These are phyloP conservation scores for Drosophila multiciliata DNA, from an alignment of 2,888 invertebrate genomes.

Conservation along the genomic window DNA sequence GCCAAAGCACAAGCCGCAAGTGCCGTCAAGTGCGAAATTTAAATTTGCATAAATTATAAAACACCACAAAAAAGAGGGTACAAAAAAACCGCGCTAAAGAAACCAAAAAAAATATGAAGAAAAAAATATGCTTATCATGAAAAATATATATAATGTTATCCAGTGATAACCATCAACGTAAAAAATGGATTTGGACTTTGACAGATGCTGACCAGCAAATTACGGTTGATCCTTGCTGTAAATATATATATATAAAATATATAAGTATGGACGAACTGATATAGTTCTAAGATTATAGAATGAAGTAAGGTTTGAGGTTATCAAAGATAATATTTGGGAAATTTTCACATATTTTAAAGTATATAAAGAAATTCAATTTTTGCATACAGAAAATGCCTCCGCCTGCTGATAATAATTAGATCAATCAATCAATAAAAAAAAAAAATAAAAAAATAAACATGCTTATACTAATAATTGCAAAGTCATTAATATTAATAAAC, in stretches of 20 bases:
- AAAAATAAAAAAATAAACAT: background rate
- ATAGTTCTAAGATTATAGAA: background rate
- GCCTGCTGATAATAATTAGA: no score
- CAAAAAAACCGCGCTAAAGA: conserved; percentile 22
- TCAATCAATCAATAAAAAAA: background rate
- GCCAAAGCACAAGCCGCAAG: conserved; percentile 57
- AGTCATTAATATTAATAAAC: background rate
- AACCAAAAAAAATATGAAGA: conserved; percentile 41
- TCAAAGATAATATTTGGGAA: background rate
- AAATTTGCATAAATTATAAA: conserved; percentile 76
- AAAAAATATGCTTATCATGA: conserved; percentile 49
- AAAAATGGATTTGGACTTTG: background rate
- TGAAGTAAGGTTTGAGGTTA: background rate
- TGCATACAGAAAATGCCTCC: no score
- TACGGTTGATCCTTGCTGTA: background rate
- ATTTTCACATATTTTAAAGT: background rate
- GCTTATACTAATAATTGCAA: background rate
- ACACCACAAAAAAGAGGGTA: conserved; percentile 36
- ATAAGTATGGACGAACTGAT: background rate
- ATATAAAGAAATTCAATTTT: background rate
- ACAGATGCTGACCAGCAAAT: conserved; percentile 25
- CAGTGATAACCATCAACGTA: conserved; percentile 15
- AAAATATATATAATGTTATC: conserved; percentile 67
- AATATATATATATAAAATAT: background rate
- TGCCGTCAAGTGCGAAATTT: conserved; percentile 76